Evolutionary conservation across 2,888 invertebrate genomes (phyloP).

Genomic region (Halocaridina rubra): DNA sequence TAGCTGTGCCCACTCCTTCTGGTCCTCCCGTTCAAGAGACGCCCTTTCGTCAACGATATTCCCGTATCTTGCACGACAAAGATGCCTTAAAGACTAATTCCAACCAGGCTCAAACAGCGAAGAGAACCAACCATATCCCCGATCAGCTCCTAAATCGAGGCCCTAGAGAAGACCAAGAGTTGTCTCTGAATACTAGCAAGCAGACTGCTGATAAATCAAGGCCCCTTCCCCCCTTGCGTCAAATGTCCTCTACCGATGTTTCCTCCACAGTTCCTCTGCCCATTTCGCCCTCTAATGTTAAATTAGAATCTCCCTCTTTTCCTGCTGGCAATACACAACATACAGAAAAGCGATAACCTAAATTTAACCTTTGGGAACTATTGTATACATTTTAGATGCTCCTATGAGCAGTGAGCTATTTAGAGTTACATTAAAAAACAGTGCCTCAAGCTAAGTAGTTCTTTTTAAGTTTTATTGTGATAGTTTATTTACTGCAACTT

Average conservation of each 20-base stretch:
- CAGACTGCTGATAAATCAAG: not conserved
- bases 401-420: no score
- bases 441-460: constrained; percentile 55
- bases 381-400: no score
- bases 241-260: constrained; percentile 12
- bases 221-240: constrained; percentile 19
- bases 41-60: constrained; percentile 27
- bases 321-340: no score
- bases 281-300: not conserved
- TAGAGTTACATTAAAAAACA: no score
- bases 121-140: constrained; percentile 28
- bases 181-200: not conserved
- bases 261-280: constrained; percentile 1
- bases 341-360: no score
- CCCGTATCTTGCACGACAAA: constrained; percentile 40
- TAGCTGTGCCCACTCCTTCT: constrained; percentile 51
- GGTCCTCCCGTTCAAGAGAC: constrained; percentile 16
- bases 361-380: no score
- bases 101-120: not conserved
- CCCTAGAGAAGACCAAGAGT: constrained; percentile 18
- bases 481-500: no score
- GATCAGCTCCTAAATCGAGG: constrained; percentile 1
- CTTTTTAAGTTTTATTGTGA: no score
- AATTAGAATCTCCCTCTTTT: not conserved
- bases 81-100: constrained; percentile 26